Evolutionary conservation across 2,113 vertebrate genomes (phyloP), one percentile per base, ranked within the genome.

Genomic region (Menidia beryllina): DNA sequence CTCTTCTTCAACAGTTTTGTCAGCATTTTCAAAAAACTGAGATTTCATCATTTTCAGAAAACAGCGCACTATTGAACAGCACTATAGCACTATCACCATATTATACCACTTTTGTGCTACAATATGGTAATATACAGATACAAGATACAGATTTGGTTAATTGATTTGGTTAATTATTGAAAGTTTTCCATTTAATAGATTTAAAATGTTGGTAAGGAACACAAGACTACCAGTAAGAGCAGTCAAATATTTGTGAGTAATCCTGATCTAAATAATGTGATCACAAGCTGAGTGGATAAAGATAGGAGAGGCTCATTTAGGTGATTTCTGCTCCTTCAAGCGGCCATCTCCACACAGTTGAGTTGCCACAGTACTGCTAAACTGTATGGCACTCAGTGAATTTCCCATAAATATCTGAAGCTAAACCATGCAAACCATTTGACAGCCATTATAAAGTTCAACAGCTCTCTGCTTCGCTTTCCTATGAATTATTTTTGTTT

Each of bases 361-460:
- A n/a, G n/a, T n/a, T n/a, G n/a, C 62, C 36, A 41, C 81, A 43
- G 58, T 38, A 57, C 83, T 83, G 83, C 77, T 79, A 85, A 68
- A 66, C 64, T 66, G 73, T 83, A 80, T 39, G 63, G 68, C 72
- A 85, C 79, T 76, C 63, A 45, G 48, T 61, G 21, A 1, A 78
- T 89, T 85, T 71, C 54, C 63, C 74, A 72, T 72, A 79, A 79
- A 62, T 81, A 72, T 84, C 76, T 38, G 54, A 56, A 60, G 69
- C 75, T 51, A 34, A 81, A 88, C 81, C 84, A 81, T 68, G 75
- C 59, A 62, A 78, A 88, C 83, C 85, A 80, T 79, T 58, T 69
- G 84, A 70, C 68, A 70, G 66, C 72, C 63, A 59, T 82, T 82
- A 69, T 48, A 55, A 68, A 77, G 47, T 58, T 75, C 51, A 84